Evolutionary conservation across 2,888 invertebrate species (phyloP), one percentile per base, ranked within the genome.

Genomic region (Drosophila formosana): DNA sequence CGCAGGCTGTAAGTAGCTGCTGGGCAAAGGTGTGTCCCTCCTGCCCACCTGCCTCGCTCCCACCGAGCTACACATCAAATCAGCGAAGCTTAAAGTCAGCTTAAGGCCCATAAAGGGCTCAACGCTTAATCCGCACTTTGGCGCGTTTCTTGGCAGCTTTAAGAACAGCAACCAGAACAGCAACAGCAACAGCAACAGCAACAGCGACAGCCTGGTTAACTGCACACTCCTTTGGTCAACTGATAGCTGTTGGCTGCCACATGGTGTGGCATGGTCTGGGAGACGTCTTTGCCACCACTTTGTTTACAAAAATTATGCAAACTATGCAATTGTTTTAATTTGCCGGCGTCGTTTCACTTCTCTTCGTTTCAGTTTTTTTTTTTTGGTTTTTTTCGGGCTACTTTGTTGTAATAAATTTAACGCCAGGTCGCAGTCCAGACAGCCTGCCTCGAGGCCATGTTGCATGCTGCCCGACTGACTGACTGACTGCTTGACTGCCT

Each of bases 401-500:
- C 62, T 60, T 78, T 77, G 78, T 80, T 76, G 89, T 73, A 89
- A 89, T 90, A 89, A 89, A 89, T 89, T 89, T 87, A 89, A 89
- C 89, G 89, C 89, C 85, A 87, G 72, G 72, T 67, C 56, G 47
- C 62, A 41, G 37, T 23, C 49, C 13, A 47, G 28, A 62, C 39
- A 8, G n/a, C 1, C n/a, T 62, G 78, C 79, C 76, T 64, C 41
- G 50, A 51, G 81, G 63, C 67, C 63, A 47, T 65, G 57, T 61
- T 55, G 37, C 61, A 47, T 62, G 57, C 66, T 55, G 37, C 11
- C 61, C 66, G 64, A 52, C 64, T 63, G 73, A 52, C 63, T 39
- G 37, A 32, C 34, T 49, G 57, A 50, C 45, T 25, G 45, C 32
- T 41, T 37, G 56, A 45, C 25, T 18, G 18, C 18, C 11, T 41